Conservation (phyloP, 1,140 invertebrate genomes). For the Propsilocerus akamusi region DNA sequence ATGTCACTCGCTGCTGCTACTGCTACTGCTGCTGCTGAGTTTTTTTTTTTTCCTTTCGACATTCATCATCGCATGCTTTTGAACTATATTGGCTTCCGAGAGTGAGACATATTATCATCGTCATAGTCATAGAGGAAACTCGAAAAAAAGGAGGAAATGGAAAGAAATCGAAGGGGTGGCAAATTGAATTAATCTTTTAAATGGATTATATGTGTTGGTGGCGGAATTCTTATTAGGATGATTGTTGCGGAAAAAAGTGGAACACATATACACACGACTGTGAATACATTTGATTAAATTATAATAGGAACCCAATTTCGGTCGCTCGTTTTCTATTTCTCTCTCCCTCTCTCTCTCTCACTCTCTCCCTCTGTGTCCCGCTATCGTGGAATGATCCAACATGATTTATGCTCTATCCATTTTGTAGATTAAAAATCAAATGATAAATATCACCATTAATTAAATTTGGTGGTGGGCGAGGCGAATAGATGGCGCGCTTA, state of each 20-base stretch:
- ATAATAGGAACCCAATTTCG: constrained; percentile 3
- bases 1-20: too few relatives aligned
- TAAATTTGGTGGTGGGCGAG: background rate
- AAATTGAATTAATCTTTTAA: constrained; percentile 3
- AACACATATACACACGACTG: background rate
- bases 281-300: constrained; percentile 4
- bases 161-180: background rate
- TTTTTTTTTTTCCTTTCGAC: too few relatives aligned
- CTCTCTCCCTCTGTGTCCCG: too few relatives aligned
- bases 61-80: too few relatives aligned
- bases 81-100: too few relatives aligned
- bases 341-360: too few relatives aligned
- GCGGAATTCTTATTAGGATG: background rate
- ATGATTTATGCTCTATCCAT: constrained; percentile 2
- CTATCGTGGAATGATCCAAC: background rate
- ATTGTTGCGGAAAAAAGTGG: too few relatives aligned
- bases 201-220: constrained; percentile 1
- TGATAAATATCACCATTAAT: constrained; percentile 3
- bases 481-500: too few relatives aligned
- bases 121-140: too few relatives aligned
- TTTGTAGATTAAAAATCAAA: constrained; percentile 4
- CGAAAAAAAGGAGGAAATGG: background rate
- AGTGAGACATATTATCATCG: too few relatives aligned
- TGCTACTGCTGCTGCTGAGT: too few relatives aligned
- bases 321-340: too few relatives aligned